A percentile compares a stretch with the other conserved stretches of the same genome.
Conservation (phyloP, 92 coral and sea anemone genomes). For the Metridium senile region DNA sequence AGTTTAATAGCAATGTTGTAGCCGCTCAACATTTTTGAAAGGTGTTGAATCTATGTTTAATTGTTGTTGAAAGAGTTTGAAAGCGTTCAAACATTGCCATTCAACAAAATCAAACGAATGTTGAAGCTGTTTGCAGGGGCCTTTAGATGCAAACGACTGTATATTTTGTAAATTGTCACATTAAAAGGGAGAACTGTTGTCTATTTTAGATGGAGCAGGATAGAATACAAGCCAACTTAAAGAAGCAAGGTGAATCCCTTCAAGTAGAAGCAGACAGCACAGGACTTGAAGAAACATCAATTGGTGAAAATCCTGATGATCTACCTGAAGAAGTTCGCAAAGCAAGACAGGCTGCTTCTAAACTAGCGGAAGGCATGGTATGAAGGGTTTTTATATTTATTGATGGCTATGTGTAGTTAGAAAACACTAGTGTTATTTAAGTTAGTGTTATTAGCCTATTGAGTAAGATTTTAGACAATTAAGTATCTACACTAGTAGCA, state of each 20-base stretch:
- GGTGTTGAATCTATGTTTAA: too few relatives aligned
- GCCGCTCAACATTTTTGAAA: too few relatives aligned
- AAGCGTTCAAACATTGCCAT: too few relatives aligned
- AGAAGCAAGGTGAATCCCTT: conserved; percentile 72
- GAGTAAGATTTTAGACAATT: conserved; percentile 1
- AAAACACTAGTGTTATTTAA: too few relatives aligned
- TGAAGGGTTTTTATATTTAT: background rate
- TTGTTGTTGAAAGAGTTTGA: too few relatives aligned
- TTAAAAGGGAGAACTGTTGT: too few relatives aligned
- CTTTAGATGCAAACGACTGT: too few relatives aligned
- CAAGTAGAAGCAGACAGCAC: conserved; percentile 98
- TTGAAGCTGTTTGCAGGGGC: too few relatives aligned
- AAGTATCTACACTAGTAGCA: background rate
- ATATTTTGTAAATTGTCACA: too few relatives aligned
- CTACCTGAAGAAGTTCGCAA: conserved; percentile 72
- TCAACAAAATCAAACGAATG: too few relatives aligned
- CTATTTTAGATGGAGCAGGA: conserved; percentile 85
- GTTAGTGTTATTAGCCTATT: background rate
- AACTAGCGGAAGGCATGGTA: conserved; percentile 74
- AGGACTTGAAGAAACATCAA: conserved; percentile 69
- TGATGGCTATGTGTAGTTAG: too few relatives aligned
- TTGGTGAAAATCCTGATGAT: conserved; percentile 47
- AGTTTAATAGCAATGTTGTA: too few relatives aligned
- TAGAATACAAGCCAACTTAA: conserved; percentile 89
- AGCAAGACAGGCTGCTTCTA: conserved; percentile 64